A percentile compares a stretch with the other conserved stretches of the same genome.
Evolutionary conservation across 2,113 vertebrate species (phyloP).

Genomic region (Ibidorhyncha struthersii): DNA sequence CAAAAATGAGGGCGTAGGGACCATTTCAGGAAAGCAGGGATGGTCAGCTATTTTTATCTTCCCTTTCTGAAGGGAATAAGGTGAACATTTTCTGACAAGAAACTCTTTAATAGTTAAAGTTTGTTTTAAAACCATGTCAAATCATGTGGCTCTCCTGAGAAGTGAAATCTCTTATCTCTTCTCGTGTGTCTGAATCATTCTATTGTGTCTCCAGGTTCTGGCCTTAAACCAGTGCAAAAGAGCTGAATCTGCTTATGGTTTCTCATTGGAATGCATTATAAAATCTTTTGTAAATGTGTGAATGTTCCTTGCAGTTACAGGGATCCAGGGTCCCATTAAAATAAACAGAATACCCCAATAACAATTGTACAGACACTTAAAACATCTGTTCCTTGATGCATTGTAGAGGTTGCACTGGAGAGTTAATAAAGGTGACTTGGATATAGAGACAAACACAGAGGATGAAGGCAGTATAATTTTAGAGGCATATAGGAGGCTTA

Average conservation of each 20-base stretch:
- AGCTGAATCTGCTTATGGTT: constrained; percentile 7
- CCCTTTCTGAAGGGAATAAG: constrained; percentile 4
- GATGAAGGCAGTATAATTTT: constrained; percentile 17
- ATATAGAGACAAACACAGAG: neutral
- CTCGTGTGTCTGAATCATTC: neutral
- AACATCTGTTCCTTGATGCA: constrained; percentile 9
- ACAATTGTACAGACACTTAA: neutral
- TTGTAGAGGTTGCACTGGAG: neutral
- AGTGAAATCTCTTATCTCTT: neutral
- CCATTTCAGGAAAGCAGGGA: constrained; percentile 24
- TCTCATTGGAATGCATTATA: constrained; percentile 13
- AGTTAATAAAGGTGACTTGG: constrained; percentile 38
- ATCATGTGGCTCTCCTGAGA: neutral
- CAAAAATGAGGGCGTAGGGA: constrained; percentile 10
- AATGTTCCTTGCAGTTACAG: constrained; percentile 24
- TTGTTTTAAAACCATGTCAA: neutral
- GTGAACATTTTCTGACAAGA: constrained; percentile 13
- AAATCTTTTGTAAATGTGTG: constrained; percentile 31
- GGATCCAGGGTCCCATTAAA: constrained; percentile 37
- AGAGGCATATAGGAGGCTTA: neutral
- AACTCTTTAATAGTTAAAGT: constrained; percentile 29
- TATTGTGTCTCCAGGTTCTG: constrained; percentile 2
- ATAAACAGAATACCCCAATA: constrained; percentile 43
- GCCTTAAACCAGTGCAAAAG: constrained; percentile 12
- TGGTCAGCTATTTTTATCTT: constrained; percentile 26